These are phyloP conservation scores for Herpailurus yagouaroundi DNA, from an alignment of 2,113 vertebrate species.

Conservation along the genomic window DNA sequence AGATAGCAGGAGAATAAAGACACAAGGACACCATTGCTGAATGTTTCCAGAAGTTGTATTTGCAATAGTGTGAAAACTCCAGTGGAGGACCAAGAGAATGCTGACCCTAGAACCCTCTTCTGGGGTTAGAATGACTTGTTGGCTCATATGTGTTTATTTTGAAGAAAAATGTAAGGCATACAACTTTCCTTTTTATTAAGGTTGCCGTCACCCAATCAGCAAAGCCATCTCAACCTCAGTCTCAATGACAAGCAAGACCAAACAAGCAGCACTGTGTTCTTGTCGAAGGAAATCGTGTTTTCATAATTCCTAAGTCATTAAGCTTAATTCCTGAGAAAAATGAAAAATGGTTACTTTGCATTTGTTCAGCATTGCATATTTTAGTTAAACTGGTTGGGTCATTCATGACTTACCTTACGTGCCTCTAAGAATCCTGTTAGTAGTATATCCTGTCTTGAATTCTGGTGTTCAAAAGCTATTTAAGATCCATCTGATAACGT, in stretches of 20 bases:
- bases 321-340: slow-evolving; percentile 3
- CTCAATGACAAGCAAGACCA: not conserved
- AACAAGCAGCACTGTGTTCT: not conserved
- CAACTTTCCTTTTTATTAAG: not conserved
- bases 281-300: not conserved
- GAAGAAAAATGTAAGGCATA: not conserved
- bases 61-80: not conserved
- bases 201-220: not conserved
- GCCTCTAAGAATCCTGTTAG: not conserved
- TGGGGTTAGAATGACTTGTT: not conserved
- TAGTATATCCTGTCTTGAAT: not conserved
- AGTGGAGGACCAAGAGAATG: not conserved
- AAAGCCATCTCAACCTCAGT: not conserved
- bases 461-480: not conserved
- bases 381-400: not conserved
- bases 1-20: not conserved
- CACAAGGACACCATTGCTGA: not conserved
- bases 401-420: not conserved
- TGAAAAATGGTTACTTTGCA: not conserved
- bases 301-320: not conserved
- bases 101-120: not conserved
- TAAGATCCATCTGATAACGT: not conserved
- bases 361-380: not conserved
- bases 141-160: not conserved
- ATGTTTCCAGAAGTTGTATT: not conserved